Percentiles rank a stretch among this genome's conserved stretches.
phyloP scores from a whole-genome alignment of 1,140 invertebrate genomes.

The Ceratosolen solmsi region DNA sequence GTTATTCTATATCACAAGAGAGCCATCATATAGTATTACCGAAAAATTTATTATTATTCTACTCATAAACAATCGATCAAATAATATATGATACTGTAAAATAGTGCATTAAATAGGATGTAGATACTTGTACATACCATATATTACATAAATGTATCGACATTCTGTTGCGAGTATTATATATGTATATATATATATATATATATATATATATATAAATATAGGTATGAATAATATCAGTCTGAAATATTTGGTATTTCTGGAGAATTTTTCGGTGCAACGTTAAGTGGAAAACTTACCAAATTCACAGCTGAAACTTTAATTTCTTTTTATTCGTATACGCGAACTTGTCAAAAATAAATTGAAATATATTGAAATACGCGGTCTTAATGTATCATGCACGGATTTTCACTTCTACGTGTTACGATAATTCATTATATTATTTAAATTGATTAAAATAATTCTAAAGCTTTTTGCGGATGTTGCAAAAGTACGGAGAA shows the following conservation, averaged over 20 bases:
- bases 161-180: neutral
- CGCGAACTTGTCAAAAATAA: neutral
- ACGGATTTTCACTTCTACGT: neutral
- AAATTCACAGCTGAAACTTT: neutral
- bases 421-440: slow-evolving; percentile 25
- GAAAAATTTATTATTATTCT: neutral
- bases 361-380: neutral
- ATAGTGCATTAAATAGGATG: too few species aligned
- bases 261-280: neutral
- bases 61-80: neutral
- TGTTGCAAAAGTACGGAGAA: slow-evolving; percentile 23
- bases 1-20: too few species aligned
- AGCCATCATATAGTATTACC: too few species aligned
- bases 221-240: neutral
- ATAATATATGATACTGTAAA: neutral
- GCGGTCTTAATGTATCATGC: neutral
- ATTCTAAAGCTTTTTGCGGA: slow-evolving; percentile 22
- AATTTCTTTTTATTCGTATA: neutral
- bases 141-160: neutral
- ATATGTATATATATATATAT: too few species aligned
- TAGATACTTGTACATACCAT: neutral
- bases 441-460: slow-evolving; percentile 34
- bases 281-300: neutral
- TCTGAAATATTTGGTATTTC: neutral
- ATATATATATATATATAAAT: too few species aligned